A percentile compares a stretch with the other conserved stretches of the same genome.
Conservation (phyloP, 1,140 invertebrate genomes). For the Lineus longissimus region DNA sequence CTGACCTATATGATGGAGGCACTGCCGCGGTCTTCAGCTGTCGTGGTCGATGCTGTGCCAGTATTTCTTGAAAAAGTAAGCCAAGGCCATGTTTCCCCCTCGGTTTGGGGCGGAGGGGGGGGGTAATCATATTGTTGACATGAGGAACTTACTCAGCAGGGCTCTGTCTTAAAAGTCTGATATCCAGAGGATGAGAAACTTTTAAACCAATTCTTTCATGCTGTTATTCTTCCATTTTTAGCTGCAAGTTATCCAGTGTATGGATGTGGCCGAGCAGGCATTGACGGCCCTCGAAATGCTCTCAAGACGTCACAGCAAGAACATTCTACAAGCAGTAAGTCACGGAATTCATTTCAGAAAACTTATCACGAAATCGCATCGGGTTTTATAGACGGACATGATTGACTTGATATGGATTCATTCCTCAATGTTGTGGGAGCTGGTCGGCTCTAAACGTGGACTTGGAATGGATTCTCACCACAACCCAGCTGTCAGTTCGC, state of each 20-base stretch:
- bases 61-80: constrained; percentile 61
- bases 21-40: constrained; percentile 88
- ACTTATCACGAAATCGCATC: not conserved
- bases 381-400: not conserved
- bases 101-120: not conserved
- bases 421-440: not conserved
- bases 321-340: constrained; percentile 85
- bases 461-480: no score
- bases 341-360: not conserved
- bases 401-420: not conserved
- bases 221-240: no score
- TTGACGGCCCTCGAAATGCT: constrained; percentile 94
- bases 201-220: no score
- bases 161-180: not conserved
- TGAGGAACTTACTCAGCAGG: not conserved
- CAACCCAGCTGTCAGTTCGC: no score
- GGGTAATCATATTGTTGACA: not conserved
- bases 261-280: constrained; percentile 98
- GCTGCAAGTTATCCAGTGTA: constrained; percentile 95
- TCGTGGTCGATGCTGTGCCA: constrained; percentile 95
- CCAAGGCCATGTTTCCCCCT: not conserved
- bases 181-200: not conserved
- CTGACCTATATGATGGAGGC: constrained; percentile 99
- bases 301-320: constrained; percentile 91
- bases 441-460: no score